Conservation (phyloP, 1,140 invertebrate genomes). For the Diachasmimorpha longicaudata region DNA sequence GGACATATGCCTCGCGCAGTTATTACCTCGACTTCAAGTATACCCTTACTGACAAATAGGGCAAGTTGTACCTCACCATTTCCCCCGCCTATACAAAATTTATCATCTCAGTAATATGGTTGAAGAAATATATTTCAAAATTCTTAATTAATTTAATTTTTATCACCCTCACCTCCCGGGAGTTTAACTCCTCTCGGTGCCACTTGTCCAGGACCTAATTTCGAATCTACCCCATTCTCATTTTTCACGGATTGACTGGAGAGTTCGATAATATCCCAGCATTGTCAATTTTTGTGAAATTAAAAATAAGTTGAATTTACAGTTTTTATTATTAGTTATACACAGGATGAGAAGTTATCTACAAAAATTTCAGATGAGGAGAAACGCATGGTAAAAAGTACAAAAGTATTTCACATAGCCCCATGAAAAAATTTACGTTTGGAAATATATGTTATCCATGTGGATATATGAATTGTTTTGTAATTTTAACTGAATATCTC, state of each 20-base stretch:
- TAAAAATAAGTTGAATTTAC: neutral
- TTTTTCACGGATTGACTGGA: slow-evolving; percentile 51
- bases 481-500: too few species aligned
- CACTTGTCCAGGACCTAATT: slow-evolving; percentile 79
- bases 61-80: slow-evolving; percentile 86
- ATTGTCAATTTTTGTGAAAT: neutral
- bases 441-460: too few species aligned
- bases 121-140: slow-evolving; percentile 12
- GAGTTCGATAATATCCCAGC: slow-evolving; percentile 5
- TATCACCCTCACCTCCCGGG: slow-evolving; percentile 43
- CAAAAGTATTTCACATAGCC: too few species aligned
- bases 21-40: slow-evolving; percentile 87
- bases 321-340: too few species aligned
- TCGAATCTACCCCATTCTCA: slow-evolving; percentile 57
- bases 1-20: slow-evolving; percentile 67
- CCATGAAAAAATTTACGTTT: neutral
- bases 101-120: neutral
- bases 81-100: slow-evolving; percentile 62
- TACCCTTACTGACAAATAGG: slow-evolving; percentile 88
- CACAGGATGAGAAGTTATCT: too few species aligned
- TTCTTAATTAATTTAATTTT: too few species aligned
- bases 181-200: slow-evolving; percentile 75
- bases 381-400: too few species aligned
- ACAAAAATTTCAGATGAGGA: too few species aligned
- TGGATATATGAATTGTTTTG: too few species aligned